Percentiles rank a stretch among this genome's conserved stretches.
Evolutionary conservation across 2,888 invertebrate genomes (phyloP).

Genomic region (Heliconius erato): DNA sequence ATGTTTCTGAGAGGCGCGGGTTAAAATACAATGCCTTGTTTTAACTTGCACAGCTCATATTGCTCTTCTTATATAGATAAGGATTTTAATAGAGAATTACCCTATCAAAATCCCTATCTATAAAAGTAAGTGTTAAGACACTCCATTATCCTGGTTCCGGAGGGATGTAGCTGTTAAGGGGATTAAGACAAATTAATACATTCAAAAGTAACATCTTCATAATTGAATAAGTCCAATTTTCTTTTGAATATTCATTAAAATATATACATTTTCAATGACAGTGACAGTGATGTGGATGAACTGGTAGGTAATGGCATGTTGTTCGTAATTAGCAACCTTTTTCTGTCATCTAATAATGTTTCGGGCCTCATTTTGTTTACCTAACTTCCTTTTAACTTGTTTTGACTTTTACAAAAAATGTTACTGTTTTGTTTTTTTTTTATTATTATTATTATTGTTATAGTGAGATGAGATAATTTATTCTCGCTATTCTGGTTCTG

Average conservation of each 20-base stretch:
- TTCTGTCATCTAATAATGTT: conserved; percentile 4
- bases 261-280: neutral
- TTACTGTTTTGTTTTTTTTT: neutral
- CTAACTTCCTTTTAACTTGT: neutral
- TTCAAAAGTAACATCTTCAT: neutral
- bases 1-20: no score
- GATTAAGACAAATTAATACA: neutral
- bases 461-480: neutral
- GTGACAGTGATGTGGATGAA: conserved; percentile 14
- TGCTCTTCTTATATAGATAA: no score
- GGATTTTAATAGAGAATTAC: no score
- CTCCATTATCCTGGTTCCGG: neutral
- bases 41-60: neutral
- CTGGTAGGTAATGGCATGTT: conserved; percentile 2
- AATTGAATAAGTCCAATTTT: conserved; percentile 4
- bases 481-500: neutral
- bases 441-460: neutral
- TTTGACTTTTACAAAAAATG: conserved; percentile 4
- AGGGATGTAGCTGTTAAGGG: neutral
- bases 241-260: conserved; percentile 12
- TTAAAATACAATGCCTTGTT: neutral
- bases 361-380: conserved; percentile 4
- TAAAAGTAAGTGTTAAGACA: neutral
- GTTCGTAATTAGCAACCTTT: conserved; percentile 21
- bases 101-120: no score